These are phyloP conservation scores for Lissonota sp. DNA, from an alignment of 2,888 invertebrate genomes.

Conservation along the genomic window DNA sequence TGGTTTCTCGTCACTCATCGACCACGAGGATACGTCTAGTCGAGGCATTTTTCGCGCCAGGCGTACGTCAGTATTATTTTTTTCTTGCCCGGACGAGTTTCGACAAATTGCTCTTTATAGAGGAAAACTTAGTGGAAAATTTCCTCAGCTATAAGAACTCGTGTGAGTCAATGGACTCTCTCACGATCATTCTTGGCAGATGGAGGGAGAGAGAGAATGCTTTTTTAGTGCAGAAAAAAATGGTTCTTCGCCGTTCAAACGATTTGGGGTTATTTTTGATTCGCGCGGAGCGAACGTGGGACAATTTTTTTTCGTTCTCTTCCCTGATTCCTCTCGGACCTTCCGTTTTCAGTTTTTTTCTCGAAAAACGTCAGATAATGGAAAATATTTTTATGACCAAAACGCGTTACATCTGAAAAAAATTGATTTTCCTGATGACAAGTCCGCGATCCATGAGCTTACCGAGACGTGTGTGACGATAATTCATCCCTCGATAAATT, in stretches of 20 bases:
- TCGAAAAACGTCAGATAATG: too few species aligned
- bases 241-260: slow-evolving; percentile 17
- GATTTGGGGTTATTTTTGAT: slow-evolving; percentile 65
- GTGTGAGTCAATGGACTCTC: slow-evolving; percentile 34
- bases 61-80: slow-evolving; percentile 15
- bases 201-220: slow-evolving; percentile 1
- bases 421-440: slow-evolving; percentile 11
- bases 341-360: background rate
- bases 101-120: slow-evolving; percentile 23
- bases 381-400: too few species aligned
- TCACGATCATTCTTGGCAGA: slow-evolving; percentile 15
- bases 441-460: slow-evolving; percentile 10
- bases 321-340: background rate
- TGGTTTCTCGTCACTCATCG: slow-evolving; percentile 45
- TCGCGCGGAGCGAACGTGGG: slow-evolving; percentile 26
- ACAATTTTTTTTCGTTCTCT: slow-evolving; percentile 19
- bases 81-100: slow-evolving; percentile 10
- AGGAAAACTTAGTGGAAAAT: slow-evolving; percentile 6
- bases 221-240: background rate
- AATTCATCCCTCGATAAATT: slow-evolving; percentile 46
- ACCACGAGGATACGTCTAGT: slow-evolving; percentile 19
- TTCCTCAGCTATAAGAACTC: background rate
- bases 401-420: background rate
- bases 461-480: slow-evolving; percentile 26
- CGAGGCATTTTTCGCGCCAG: slow-evolving; percentile 40